Base-by-base conservation (phyloP, 2,797 vertebrate genomes). In the Hippoglossus hippoglossus region DNA sequence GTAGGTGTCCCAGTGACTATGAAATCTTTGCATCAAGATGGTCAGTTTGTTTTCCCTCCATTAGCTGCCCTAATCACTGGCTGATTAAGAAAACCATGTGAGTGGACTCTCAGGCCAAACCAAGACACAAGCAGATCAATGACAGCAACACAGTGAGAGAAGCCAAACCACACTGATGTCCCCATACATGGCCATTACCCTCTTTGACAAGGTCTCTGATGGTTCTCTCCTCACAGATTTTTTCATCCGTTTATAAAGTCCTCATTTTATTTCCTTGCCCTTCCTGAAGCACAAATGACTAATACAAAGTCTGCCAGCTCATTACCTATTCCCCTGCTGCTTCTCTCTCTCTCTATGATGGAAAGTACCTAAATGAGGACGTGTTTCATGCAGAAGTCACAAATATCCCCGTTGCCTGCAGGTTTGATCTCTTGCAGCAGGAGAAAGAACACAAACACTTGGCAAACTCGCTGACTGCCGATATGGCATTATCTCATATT, bases 61-160 rank as follows among this genome's bases (percentile, higher is more conserved):
- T 75, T 22, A 11, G 60, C 57, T 53, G 52, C 49, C 24, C 70
- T 74, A 83, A 79, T 84, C 75, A 79, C 67, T 71, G 73, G 64
- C 73, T 82, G 83, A 88, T 89, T 85, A 80, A 82, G 63, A 72
- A 75, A 83, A 62, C 74, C 41, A 51, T 79, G 65, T 65, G 62
- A 87, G 66, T 65, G 34, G 61, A 80, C 73, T 82, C 73, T 79
- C 34, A 41, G 64, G 73, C 49, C 56, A 78, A 86, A 77, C 84
- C 85, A 77, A 80, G 64, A 77, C 75, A 73, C 63, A 76, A 78
- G 57, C 74, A 65, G 73, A 90, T 91, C 80, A 87, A 87, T 91
- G 75, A 64, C 41, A 80, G 36, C 59, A 49, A 55, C 66, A 61
- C 52, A 59, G 34, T 15, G 3, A 76, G 67, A 71, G 78, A 67